These are phyloP conservation scores for Melanocharis versteri DNA, from an alignment of 2,113 vertebrate genomes.

Conservation along the genomic window DNA sequence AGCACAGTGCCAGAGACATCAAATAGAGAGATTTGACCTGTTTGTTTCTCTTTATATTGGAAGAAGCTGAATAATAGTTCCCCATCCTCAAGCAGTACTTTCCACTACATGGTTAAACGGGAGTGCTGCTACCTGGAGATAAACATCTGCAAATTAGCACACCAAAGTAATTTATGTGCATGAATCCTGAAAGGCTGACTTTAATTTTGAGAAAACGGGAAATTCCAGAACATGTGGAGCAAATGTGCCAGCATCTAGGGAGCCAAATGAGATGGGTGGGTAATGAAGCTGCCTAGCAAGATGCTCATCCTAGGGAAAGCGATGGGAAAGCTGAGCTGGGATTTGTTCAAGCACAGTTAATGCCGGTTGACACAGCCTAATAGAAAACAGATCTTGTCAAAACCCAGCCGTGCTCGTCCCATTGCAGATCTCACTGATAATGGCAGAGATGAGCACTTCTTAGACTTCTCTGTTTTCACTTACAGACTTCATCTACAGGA, in stretches of 20 bases:
- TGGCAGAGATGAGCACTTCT: not conserved
- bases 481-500: not conserved
- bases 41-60: not conserved
- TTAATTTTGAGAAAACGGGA: conserved; percentile 56
- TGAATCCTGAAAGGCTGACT: conserved; percentile 33
- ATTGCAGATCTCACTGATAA: not conserved
- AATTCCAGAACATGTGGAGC: conserved; percentile 10
- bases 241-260: not conserved
- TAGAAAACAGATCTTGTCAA: not conserved
- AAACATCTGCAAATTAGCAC: conserved; percentile 44
- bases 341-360: not conserved
- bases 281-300: not conserved
- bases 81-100: not conserved
- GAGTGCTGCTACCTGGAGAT: conserved; percentile 31
- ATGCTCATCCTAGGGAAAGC: not conserved
- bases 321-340: conserved; percentile 5
- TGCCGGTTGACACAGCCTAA: not conserved
- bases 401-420: not conserved
- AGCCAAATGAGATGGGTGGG: not conserved
- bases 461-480: not conserved
- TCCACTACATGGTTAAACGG: conserved; percentile 15
- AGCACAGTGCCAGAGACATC: not conserved
- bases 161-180: conserved; percentile 26
- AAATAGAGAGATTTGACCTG: not conserved
- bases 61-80: not conserved